Evolutionary conservation across 2,113 vertebrate species (phyloP).

Genomic region (Sterna hirundo): DNA sequence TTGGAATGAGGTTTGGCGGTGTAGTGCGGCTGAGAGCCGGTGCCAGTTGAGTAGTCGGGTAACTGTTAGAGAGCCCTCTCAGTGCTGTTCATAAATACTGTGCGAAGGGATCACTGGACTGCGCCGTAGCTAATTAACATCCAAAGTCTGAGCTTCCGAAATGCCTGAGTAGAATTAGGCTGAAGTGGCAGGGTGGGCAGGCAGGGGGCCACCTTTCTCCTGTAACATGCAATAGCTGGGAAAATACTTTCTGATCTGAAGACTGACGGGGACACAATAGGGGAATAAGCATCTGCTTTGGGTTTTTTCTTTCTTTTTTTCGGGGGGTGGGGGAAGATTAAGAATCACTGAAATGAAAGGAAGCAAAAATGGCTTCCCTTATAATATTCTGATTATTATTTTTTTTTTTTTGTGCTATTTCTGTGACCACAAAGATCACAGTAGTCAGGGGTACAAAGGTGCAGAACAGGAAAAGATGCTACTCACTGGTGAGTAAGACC

Average conservation of each 20-base stretch:
- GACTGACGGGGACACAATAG: background rate
- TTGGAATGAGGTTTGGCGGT: slow-evolving; percentile 12
- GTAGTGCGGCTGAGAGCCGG: background rate
- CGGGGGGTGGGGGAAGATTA: background rate
- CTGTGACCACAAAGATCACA: background rate
- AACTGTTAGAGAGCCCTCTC: background rate
- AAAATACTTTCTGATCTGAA: background rate
- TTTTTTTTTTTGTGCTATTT: background rate
- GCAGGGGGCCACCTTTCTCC: background rate
- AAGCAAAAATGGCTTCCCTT: background rate
- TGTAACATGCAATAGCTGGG: background rate
- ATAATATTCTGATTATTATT: background rate
- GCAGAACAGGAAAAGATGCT: background rate
- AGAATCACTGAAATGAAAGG: background rate
- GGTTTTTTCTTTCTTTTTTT: background rate
- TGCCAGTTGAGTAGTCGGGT: background rate
- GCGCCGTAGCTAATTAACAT: background rate
- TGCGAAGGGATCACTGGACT: background rate
- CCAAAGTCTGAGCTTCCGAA: background rate
- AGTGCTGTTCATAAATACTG: background rate
- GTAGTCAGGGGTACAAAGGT: background rate
- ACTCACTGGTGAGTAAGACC: background rate
- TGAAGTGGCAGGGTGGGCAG: background rate
- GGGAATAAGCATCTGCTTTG: background rate
- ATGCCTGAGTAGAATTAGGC: background rate